Evolutionary conservation across 2,888 invertebrate species (phyloP), one percentile per base, ranked within the genome.

Genomic region (Elysia crispata): DNA sequence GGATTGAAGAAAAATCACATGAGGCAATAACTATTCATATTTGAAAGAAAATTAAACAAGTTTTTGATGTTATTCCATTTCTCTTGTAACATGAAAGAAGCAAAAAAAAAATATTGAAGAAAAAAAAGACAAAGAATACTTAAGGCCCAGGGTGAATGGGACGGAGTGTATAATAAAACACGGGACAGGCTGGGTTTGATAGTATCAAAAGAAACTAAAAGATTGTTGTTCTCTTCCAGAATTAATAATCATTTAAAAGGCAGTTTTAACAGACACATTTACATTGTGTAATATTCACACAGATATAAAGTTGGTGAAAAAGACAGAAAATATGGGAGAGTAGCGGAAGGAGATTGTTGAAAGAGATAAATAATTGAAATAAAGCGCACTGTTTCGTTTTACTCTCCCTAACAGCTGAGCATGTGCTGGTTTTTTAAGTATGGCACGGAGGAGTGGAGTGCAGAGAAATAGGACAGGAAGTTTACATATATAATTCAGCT

Each of bases 201-300:
- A 23, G 62, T 20, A 41, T 41, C 41, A 41, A 41, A 41, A 23
- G 8, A 23, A 23, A 23, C 8, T 15, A 62, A 6, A 60, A n/a
- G 60, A 60, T 60, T 60, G 15, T 60, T 60, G n/a, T 60, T 60
- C 60, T 60, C 60, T 60, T 60, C 60, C 5, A 60, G 60, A 60
- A 60, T 3, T 60, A 60, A 25, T 25, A 60, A 60, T 5, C 3
- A n/a, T 60, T 60, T 25, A 13, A n/a, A 60, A 60, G 25, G 23
- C 23, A 60, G 15, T 60, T n/a, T 60, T 60, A 23, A 60, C 5
- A 60, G 25, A 23, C 6, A 6, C 25, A 25, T 60, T 41, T 6
- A 41, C 41, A 41, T 41, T 41, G 41, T 41, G 11, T 6, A 41
- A 6, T 6, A 41, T 3, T 41, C 41, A 41, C n/a, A n/a, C n/a